phyloP scores from a whole-genome alignment of 2,888 invertebrate species.

The Aproaerema taeniolella region DNA sequence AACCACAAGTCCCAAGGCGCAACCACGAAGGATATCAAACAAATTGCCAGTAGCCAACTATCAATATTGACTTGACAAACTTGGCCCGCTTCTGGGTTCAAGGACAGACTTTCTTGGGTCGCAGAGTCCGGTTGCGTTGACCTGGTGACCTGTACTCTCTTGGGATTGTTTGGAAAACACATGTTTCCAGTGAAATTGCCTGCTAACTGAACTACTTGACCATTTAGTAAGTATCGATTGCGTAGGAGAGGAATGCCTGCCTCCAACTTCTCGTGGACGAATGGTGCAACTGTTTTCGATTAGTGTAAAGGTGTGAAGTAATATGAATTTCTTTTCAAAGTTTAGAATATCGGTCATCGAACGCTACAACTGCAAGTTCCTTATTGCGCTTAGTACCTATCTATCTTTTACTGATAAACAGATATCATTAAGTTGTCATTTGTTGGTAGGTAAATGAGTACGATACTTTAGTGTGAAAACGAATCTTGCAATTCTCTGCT shows the following conservation, averaged over 20 bases:
- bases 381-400: too few relatives aligned
- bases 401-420: too few relatives aligned
- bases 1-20: background rate
- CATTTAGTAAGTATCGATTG: background rate
- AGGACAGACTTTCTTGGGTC: constrained; percentile 7
- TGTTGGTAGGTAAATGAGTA: too few relatives aligned
- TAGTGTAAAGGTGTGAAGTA: too few relatives aligned
- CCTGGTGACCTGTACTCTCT: constrained; percentile 18
- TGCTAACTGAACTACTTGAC: constrained; percentile 3
- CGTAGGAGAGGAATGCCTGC: background rate
- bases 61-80: background rate
- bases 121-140: constrained; percentile 6
- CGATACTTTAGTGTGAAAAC: too few relatives aligned
- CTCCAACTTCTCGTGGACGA: too few relatives aligned
- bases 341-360: too few relatives aligned
- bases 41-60: background rate
- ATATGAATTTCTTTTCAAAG: too few relatives aligned
- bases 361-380: too few relatives aligned
- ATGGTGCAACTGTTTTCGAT: too few relatives aligned
- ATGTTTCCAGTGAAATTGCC: constrained; percentile 20
- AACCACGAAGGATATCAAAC: background rate
- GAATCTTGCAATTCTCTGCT: too few relatives aligned
- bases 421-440: too few relatives aligned
- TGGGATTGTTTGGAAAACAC: constrained; percentile 19
- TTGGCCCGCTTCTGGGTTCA: background rate